Evolutionary conservation across 2,113 vertebrate species (phyloP).

Genomic region (Microtus montanus): DNA sequence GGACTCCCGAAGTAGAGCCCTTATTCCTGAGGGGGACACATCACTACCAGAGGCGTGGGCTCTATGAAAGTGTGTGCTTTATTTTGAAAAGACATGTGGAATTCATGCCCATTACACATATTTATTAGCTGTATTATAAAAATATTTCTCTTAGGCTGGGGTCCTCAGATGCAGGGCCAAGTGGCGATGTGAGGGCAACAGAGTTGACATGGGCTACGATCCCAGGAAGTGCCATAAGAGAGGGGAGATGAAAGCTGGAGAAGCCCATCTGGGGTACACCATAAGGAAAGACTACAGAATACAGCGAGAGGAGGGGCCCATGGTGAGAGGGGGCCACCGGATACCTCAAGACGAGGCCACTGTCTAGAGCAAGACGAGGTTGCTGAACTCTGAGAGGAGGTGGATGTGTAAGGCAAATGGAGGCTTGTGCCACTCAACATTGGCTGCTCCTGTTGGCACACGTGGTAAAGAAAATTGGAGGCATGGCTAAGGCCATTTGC

Average conservation of each 20-base stretch:
- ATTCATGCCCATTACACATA: neutral
- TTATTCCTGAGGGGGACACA: neutral
- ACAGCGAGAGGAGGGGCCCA: neutral
- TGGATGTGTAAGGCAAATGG: neutral
- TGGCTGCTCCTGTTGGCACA: neutral
- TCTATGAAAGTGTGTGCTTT: neutral
- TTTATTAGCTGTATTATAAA: constrained; percentile 50
- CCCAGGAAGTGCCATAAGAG: neutral
- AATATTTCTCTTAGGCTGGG: constrained; percentile 46
- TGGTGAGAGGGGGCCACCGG: neutral
- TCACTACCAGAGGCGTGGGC: too few relatives aligned
- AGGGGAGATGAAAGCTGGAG: neutral
- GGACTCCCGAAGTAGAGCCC: neutral
- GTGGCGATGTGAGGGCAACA: neutral
- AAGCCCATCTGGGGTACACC: neutral
- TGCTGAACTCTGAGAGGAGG: neutral
- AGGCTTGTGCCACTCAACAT: neutral
- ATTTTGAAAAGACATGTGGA: constrained; percentile 25
- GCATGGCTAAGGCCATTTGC: neutral
- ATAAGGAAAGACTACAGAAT: neutral
- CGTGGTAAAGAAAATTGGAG: accelerated
- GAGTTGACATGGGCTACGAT: constrained; percentile 31
- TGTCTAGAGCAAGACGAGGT: neutral
- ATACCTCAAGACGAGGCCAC: neutral
- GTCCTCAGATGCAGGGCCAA: constrained; percentile 36